Conservation (phyloP, 2,888 invertebrate genomes). For the Thereva unica region DNA sequence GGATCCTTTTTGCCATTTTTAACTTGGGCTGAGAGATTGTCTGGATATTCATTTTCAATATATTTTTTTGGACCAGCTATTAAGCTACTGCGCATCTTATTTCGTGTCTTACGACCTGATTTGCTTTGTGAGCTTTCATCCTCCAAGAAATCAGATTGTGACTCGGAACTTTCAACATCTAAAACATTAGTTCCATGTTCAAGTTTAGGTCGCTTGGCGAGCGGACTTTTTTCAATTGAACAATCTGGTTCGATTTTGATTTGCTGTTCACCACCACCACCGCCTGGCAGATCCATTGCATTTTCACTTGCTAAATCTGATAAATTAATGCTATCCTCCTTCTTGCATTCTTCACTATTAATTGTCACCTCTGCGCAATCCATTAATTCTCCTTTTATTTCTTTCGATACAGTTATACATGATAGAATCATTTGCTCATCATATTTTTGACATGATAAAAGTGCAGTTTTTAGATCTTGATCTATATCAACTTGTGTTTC, state of each 20-base stretch:
- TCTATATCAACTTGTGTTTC: slow-evolving; percentile 53
- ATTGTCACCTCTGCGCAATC: slow-evolving; percentile 48
- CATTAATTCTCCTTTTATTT: slow-evolving; percentile 35
- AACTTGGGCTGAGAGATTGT: background rate
- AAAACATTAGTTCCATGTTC: slow-evolving; percentile 1
- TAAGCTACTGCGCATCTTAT: background rate
- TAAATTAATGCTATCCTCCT: slow-evolving; percentile 38
- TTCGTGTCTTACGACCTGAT: slow-evolving; percentile 32
- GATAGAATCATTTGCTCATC: slow-evolving; percentile 41
- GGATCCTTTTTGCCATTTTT: slow-evolving; percentile 15
- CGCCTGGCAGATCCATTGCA: slow-evolving; percentile 48
- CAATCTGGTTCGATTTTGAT: slow-evolving; percentile 46
- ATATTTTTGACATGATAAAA: slow-evolving; percentile 61
- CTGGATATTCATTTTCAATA: slow-evolving; percentile 1
- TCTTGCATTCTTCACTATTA: slow-evolving; percentile 23
- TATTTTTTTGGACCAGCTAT: background rate
- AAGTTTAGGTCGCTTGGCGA: slow-evolving; percentile 29
- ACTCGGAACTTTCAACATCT: slow-evolving; percentile 43
- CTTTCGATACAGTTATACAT: slow-evolving; percentile 37
- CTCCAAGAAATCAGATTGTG: slow-evolving; percentile 46
- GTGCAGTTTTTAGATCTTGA: slow-evolving; percentile 62
- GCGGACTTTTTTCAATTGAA: slow-evolving; percentile 10
- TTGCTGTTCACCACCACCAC: slow-evolving; percentile 50
- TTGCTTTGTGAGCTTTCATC: slow-evolving; percentile 38
- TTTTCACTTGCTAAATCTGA: slow-evolving; percentile 39